Base-by-base conservation (phyloP, 2,888 invertebrate species). In the Oscheius sp. region DNA sequence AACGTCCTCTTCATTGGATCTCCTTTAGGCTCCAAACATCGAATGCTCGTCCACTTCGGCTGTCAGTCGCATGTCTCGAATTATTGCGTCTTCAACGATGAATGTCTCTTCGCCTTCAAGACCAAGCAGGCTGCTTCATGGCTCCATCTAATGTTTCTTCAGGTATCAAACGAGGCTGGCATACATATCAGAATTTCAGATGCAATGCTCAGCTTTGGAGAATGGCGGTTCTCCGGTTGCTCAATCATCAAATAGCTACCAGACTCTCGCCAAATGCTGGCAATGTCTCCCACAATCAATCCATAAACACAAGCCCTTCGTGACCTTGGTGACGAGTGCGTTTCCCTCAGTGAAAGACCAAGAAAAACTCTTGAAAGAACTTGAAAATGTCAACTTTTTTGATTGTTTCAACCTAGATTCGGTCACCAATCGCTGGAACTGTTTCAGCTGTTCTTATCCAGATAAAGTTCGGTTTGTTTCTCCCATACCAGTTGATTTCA, bases 81-180 rank as follows among this genome's bases (percentile, higher is more conserved):
- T 15, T 92, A 94, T 88, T 96, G 95, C 88, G 90, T 95, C 73
- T 95, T 94, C 89, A 90, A 86, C 61, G 87, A 86, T 68, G 87
- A 87, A 39, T 73, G 76, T 33, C 87, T 88, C 74, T 90, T 90
- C 79, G 87, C 87, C 1, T 86, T 90, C 77, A 88, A 89, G 80
- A 90, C 90, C 33, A 91, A 93, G 75, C 91, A 92, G 86, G 92
- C 95, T 0, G 90, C 93, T 79, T 92, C 93, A 48, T 95, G 95
- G 96, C 93, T 96, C 76, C 95, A 96, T 89, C 90, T 96, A 58
- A 95, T 96, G 94, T 95, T 96, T 88, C 91, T 96, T 63, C 93
- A 94, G 74, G 91, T 95, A 61, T 8, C 2, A 34, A 23, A 8
- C 15, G 6, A 8, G 10, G 12, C 8, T 25, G 10, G 53, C 23